Base-by-base conservation (phyloP, 2,797 vertebrate species). In the Eurystomus glaucurus region DNA sequence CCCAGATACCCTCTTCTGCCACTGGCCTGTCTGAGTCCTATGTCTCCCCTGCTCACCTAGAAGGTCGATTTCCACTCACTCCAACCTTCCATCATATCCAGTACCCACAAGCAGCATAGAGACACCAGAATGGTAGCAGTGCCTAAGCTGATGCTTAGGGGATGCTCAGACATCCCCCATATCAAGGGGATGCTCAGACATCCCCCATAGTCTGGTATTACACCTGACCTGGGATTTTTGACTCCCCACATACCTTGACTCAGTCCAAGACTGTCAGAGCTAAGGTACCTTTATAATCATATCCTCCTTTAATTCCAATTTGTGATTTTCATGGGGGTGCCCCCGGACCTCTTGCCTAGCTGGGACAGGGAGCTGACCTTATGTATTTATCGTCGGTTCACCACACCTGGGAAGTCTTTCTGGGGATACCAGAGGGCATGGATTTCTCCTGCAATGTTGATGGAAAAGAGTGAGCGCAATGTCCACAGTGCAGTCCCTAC, bases 1-100 rank as follows among this genome's bases (percentile, higher is more conserved):
- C 39, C 45, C 66, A 48, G 28, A n/a, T 2, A 41, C 9, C 6
- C 16, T 52, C 10, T 88, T 70, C 45, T 77, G 60, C 60, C 4
- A 2, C 64, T 75, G 69, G 7, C 19, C 15, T 65, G 28, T 66
- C 28, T 48, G 48, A 78, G 39, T 17, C 31, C 29, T 0, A 0
- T 16, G 51, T 9, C 7, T 31, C 17, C 28, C 21, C 21, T 65
- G 57, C 16, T 52, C 25, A 43, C 41, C 41, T 7, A 43, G 41
- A 43, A 65, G 43, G 31, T 61, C 54, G 14, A 6, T 28, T 85
- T 72, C 17, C 35, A 29, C 43, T 85, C 61, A 18, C 25, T 51
- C 15, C 68, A 72, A 1, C 12, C 6, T 61, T 48, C 33, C 19
- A 3, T 28, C 26, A 19, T 50, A 62, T 51, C 64, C 75, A 81